phyloP scores from a whole-genome alignment of 2,113 vertebrate genomes.

The Semicossyphus pulcher region DNA sequence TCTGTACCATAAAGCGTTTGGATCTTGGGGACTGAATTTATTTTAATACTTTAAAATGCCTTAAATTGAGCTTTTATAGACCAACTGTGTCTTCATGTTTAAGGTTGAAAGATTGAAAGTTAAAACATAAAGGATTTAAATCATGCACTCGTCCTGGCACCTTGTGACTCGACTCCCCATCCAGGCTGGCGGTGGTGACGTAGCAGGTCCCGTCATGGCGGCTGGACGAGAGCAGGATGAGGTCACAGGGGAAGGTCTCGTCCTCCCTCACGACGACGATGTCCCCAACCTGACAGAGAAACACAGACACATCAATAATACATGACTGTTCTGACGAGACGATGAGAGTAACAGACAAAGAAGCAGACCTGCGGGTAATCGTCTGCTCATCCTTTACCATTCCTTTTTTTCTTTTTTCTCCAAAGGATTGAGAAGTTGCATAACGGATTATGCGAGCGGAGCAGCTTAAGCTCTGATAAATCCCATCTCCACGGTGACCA shows the following conservation, averaged over 20 bases:
- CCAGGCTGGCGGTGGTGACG: conserved; percentile 97
- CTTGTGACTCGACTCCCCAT: conserved; percentile 98
- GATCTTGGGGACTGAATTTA: too few species aligned
- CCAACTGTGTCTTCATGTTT: not conserved
- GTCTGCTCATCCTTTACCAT: conserved; percentile 49
- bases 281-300: conserved; percentile 90
- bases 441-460: conserved; percentile 79
- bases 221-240: conserved; percentile 95
- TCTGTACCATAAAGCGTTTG: too few species aligned
- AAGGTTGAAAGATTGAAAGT: not conserved
- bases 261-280: conserved; percentile 95
- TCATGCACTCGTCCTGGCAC: conserved; percentile 62
- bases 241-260: conserved; percentile 98
- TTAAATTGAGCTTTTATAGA: not conserved
- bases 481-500: conserved; percentile 78
- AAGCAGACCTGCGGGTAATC: conserved; percentile 38
- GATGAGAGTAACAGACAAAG: conserved; percentile 16
- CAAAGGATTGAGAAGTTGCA: conserved; percentile 73
- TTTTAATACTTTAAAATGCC: not conserved
- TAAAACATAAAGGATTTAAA: too few species aligned
- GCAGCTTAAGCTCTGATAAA: conserved; percentile 77
- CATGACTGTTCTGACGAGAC: conserved; percentile 1
- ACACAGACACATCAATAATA: conserved; percentile 43
- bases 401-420: conserved; percentile 18
- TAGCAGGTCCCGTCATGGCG: conserved; percentile 94